Evolutionary conservation across 2,797 vertebrate genomes (phyloP), one percentile per base, ranked within the genome.

Genomic region (Podarcis lilfordi): DNA sequence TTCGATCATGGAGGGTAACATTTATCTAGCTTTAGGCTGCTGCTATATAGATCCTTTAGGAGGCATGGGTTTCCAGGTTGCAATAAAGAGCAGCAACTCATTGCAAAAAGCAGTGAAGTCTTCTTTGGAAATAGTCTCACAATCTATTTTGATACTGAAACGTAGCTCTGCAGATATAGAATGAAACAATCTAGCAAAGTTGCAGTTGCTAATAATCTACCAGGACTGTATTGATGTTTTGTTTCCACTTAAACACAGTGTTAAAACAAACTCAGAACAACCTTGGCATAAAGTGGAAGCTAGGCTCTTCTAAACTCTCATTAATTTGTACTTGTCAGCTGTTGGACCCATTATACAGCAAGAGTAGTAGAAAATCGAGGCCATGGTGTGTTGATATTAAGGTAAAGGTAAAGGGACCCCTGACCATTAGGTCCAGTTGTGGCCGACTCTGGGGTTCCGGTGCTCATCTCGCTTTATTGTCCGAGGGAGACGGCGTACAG

Each of bases 1-100:
- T 94, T 91, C 92, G 88, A 90, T 90, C 78, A 91, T 87, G 90
- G 50, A 89, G 32, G 84, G 86, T 85, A 87, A 90, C 50, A 80
- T 94, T 59, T 86, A 79, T 50, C 64, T 89, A 80, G 50, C 80
- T 91, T 81, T 68, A 81, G 50, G 64, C 84, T 89, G 77, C 77
- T 92, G 92, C 92, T 90, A 86, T 90, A 86, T n/a, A 75, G 0
- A 8, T 89, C 78, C 86, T 92, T 92, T 29, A 37, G 59, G 82
- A 90, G 89, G 19, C 37, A 78, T 72, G 88, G 50, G 45, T 89
- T 86, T 90, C 71, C 77, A 76, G 87, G 90, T 89, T n/a, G 1
- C 80, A 82, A 91, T 68, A 86, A 93, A 90, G 83, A n/a, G 66
- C 72, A 29, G 66, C 69, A 84, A 61, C 32, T 87, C 55, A n/a